A percentile compares a stretch with the other conserved stretches of the same genome.
phyloP scores from a whole-genome alignment of 1,140 invertebrate genomes.

The Pantala flavescens region DNA sequence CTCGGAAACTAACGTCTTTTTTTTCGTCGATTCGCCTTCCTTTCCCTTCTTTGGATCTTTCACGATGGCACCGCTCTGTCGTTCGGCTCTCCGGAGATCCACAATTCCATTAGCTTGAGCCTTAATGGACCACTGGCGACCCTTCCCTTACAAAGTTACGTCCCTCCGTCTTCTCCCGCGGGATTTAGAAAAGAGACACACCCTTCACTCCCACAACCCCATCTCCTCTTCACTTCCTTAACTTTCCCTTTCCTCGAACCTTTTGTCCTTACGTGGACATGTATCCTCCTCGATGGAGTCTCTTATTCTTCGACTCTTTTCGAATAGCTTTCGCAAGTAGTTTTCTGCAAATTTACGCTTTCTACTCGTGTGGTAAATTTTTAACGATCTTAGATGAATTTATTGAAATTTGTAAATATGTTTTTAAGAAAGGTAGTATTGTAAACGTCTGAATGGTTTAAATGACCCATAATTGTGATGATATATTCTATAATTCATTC shows the following conservation, averaged over 20 bases:
- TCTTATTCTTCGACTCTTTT: not conserved
- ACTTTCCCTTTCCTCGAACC: not conserved
- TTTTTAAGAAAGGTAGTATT: too few species aligned
- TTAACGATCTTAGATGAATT: too few species aligned
- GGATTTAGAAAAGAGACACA: too few species aligned
- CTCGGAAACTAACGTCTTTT: not conserved
- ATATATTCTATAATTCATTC: too few species aligned
- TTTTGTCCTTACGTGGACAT: not conserved
- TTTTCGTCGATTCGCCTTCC: not conserved
- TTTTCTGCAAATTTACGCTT: too few species aligned
- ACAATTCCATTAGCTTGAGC: not conserved
- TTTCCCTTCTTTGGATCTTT: not conserved
- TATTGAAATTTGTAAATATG: too few species aligned
- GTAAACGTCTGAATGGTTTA: too few species aligned
- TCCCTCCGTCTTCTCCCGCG: slow-evolving; percentile 19
- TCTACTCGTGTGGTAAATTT: too few species aligned
- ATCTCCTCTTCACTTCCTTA: not conserved
- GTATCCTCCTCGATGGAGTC: not conserved
- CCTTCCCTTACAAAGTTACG: slow-evolving; percentile 3
- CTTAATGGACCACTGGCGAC: slow-evolving; percentile 7
- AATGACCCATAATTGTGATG: too few species aligned
- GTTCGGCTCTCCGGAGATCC: not conserved
- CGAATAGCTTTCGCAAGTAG: too few species aligned
- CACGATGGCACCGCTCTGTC: not conserved
- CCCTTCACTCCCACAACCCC: slow-evolving; percentile 21